Evolutionary conservation across 2,797 vertebrate genomes (phyloP).

Genomic region (Echiichthys vipera): DNA sequence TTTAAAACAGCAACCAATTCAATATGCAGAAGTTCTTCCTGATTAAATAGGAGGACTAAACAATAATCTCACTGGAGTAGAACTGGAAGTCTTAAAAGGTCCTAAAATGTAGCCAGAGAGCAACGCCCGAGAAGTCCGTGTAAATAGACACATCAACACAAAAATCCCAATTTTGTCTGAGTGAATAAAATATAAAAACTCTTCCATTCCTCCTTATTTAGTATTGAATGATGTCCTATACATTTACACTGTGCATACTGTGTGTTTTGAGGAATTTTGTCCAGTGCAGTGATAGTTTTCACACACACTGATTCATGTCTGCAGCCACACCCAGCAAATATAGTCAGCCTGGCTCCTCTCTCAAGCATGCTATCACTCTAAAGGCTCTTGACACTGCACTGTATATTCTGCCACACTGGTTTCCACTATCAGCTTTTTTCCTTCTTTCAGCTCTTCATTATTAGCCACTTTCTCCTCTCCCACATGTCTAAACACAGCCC

Average conservation of each 20-base stretch:
- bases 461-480: slow-evolving; percentile 21
- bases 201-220: slow-evolving; percentile 7
- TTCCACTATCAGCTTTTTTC: slow-evolving; percentile 20
- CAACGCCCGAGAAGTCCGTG: background rate
- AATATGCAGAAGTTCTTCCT: background rate
- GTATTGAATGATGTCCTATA: slow-evolving; percentile 14
- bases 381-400: slow-evolving; percentile 31
- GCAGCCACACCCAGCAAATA: slow-evolving; percentile 73
- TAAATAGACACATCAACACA: background rate
- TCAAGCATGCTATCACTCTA: slow-evolving; percentile 44
- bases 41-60: background rate
- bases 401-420: slow-evolving; percentile 12
- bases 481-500: slow-evolving; percentile 18
- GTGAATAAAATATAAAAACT: background rate
- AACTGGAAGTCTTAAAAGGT: background rate
- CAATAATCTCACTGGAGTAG: background rate
- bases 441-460: background rate
- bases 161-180: background rate
- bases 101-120: background rate
- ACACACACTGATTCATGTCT: slow-evolving; percentile 70
- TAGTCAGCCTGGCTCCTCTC: slow-evolving; percentile 46
- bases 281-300: slow-evolving; percentile 76
- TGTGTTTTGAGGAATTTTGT: slow-evolving; percentile 72
- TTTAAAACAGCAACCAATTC: too few species aligned
- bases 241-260: slow-evolving; percentile 50